Base-by-base conservation (phyloP, 2,888 invertebrate genomes). In the Meandrusa payeni region DNA sequence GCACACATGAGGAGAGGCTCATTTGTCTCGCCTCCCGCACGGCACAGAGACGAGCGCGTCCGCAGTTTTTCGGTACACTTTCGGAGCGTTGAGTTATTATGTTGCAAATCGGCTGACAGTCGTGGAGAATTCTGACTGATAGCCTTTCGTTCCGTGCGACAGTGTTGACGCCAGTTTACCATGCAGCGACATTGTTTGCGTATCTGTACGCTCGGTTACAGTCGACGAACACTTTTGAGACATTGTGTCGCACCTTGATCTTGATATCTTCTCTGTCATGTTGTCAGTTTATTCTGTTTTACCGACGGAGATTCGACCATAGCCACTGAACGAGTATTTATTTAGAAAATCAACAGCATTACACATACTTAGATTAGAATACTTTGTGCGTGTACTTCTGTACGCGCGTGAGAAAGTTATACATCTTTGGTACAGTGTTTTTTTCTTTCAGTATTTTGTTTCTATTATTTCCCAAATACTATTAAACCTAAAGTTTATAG, bases 71-170 rank as follows among this genome's bases (percentile, higher is more conserved):
- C 45, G 50, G 46, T 41, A 45, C 39, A 33, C 40, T 36, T 46
- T 46, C 34, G 20, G 40, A 34, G 34, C 33, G 24, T 20, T 42
- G 43, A 37, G 58, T 64, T 60, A 69, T 78, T 77, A 72, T 77
- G 58, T 76, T 79, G 72, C 70, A 74, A 80, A 80, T 76, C 50
- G 43, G 52, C 49, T 74, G 81, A 78, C 82, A 81, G 64, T 64
- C 81, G 77, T 82, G 71, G 52, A 75, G 54, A 80, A 81, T 81
- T 68, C 52, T 75, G 77, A 80, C 68, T 70, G 74, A 77, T 76
- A 60, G 56, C 54, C n/a, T 76, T 78, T 79, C 69, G 80, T 82
- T 80, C 69, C 76, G 54, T 65, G 43, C 62, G 61, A 65, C 73
- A 67, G 47, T 67, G 59, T 63, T 65, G 61, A 65, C 61, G 63